Evolutionary conservation across 30 jellyfish, hydroid and myxozoan species (phyloP), one percentile per base, ranked within the genome.

Genomic region (Catostylus mosaicus): DNA sequence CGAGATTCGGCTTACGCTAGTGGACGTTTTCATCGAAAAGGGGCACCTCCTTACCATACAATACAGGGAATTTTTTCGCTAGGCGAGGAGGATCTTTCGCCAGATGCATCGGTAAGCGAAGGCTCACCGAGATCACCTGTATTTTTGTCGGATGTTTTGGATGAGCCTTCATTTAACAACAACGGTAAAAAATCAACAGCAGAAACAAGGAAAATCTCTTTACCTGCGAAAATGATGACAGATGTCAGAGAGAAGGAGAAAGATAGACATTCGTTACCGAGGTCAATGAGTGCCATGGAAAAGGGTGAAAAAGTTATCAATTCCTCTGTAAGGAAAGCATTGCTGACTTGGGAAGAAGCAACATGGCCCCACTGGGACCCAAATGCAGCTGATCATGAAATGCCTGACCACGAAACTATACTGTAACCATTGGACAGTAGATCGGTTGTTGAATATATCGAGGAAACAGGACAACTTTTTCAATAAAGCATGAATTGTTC

Each of bases 311-410:
- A 35, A 5, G 66, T 54, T 0, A 1, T 11, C 2, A 80, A 77
- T 24, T 26, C 23, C n/a, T 16, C 36, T 12, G 79, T 77, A 30
- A 48, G 73, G 67, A 64, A 67, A 66, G 77, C 78, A n/a, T 36
- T 67, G 30, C 50, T 74, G 68, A 46, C 95, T 16, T 63, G 83
- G 87, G 88, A 84, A 48, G 95, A 74, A 26, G 78, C 80, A 29
- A 84, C 85, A 18, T 90, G 97, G 97, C 89, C 97, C n/a, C 89
- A 90, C 51, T 90, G 97, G 97, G 84, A 69, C 38, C 78, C 78
- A 16, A 59, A 69, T 47, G 85, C 94, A 0, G 69, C 83, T 16
- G 89, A 89, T 12, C 80, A 84, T 61, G 94, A 85, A 26, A 64
- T 90, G 83, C 97, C 97, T 20, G 89, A 79, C 36, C 97, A 90